Evolutionary conservation across 1,140 invertebrate species (phyloP).

Genomic region (Bombus breviceps): DNA sequence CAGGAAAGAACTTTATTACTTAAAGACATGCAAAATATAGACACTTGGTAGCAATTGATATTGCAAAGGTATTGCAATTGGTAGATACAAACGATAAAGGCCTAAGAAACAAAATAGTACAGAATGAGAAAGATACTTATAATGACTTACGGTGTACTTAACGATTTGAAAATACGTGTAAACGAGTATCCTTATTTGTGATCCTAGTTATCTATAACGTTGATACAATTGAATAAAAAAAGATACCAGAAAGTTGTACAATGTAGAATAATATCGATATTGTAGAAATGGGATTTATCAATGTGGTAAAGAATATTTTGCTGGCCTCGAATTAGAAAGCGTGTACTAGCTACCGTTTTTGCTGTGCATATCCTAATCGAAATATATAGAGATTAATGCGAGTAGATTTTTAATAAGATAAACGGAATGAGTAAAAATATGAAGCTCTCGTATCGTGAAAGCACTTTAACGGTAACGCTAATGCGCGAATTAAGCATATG

Average conservation of each 20-base stretch:
- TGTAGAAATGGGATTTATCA: slow-evolving; percentile 20
- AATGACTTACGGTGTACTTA: neutral
- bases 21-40: neutral
- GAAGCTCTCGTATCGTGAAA: slow-evolving; percentile 35
- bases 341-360: slow-evolving; percentile 26
- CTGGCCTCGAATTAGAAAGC: slow-evolving; percentile 18
- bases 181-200: slow-evolving; percentile 15
- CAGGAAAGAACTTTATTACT: neutral
- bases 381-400: slow-evolving; percentile 52
- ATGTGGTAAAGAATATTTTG: slow-evolving; percentile 31
- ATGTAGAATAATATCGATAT: slow-evolving; percentile 56
- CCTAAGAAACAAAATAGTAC: slow-evolving; percentile 1
- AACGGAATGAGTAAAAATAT: slow-evolving; percentile 47
- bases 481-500: slow-evolving; percentile 45
- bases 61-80: too few species aligned
- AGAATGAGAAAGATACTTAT: neutral
- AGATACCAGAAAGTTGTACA: slow-evolving; percentile 45
- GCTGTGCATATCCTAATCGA: slow-evolving; percentile 40
- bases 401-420: slow-evolving; percentile 49
- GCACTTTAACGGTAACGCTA: slow-evolving; percentile 38
- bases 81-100: neutral
- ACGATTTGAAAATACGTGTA: neutral
- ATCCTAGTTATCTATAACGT: slow-evolving; percentile 20
- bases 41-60: too few species aligned
- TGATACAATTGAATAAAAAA: neutral